Conservation (phyloP, 2,797 vertebrate genomes). For the Anableps anableps region DNA sequence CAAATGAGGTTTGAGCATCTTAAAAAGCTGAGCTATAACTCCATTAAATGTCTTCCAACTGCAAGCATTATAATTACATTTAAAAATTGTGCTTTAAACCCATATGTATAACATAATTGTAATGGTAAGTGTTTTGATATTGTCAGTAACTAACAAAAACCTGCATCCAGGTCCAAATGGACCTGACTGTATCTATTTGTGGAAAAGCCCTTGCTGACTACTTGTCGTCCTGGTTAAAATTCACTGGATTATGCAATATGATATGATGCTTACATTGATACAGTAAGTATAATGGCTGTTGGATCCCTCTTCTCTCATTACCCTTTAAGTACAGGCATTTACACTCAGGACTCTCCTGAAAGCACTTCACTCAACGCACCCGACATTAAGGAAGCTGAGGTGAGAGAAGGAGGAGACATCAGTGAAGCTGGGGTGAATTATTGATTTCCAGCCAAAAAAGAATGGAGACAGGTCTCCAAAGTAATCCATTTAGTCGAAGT, state of each 20-base stretch:
- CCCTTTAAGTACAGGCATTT: slow-evolving; percentile 35
- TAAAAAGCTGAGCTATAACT: no score
- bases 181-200: background rate
- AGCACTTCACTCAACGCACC: slow-evolving; percentile 46
- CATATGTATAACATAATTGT: background rate
- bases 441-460: slow-evolving; percentile 57
- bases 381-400: slow-evolving; percentile 28
- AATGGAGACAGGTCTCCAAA: slow-evolving; percentile 35
- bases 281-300: slow-evolving; percentile 28
- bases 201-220: background rate
- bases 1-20: background rate
- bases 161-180: background rate
- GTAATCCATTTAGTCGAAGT: slow-evolving; percentile 61
- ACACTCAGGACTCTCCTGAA: slow-evolving; percentile 55
- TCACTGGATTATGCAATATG: slow-evolving; percentile 1
- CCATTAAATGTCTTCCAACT: background rate
- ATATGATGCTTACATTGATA: slow-evolving; percentile 15
- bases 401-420: slow-evolving; percentile 26
- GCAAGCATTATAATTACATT: background rate
- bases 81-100: background rate
- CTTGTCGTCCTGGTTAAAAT: slow-evolving; percentile 4
- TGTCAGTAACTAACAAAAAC: background rate
- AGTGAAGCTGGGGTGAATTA: slow-evolving; percentile 50
- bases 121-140: background rate
- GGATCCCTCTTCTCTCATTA: slow-evolving; percentile 28